Evolutionary conservation across 1,140 invertebrate species (phyloP), one percentile per base, ranked within the genome.

Genomic region (Drosophila kikkawai): DNA sequence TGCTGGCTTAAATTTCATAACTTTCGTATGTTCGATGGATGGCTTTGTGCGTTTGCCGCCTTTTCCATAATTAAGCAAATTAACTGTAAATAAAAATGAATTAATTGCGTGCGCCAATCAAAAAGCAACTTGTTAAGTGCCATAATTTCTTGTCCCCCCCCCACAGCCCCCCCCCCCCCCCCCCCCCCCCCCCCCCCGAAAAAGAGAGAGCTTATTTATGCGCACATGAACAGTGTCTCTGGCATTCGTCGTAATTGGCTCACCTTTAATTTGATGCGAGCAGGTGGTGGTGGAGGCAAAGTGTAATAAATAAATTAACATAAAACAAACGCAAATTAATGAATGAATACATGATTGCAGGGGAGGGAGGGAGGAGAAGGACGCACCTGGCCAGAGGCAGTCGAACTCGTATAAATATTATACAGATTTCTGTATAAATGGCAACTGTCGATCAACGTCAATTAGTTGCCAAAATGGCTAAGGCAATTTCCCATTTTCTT

Each of bases 321-420:
- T 88, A 88, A 88, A 90, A 84, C 81, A 88, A 84, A 88, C 85
- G 81, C 71, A 88, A 88, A 88, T 88, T 88, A 88, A 88, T 88
- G 84, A 90, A 88, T 88, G 80, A 84, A 88, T 88, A 90, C 90
- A 88, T 88, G 80, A 88, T 84, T 84, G 77, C 53, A 22, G 22
- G 45, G 70, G 8, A 8, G 32, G 47, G 34, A 48, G 26, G 48
- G 19, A 37, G 36, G 36, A 37, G 36, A 12, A 15, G 45, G 13
- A 15, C 7, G 45, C 45, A 7, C 5, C 22, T 29, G 26, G 17
- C 36, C 41, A 37, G 22, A 32, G 55, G 19, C 50, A 56, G 17
- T 48, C 22, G 41, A 42, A 50, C 34, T 61, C 69, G 60, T 45
- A 88, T 90, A 80, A 88, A 88, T 84, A 81, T 79, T 80, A 71